Base-by-base conservation (phyloP, 2,888 invertebrate species). In the Drosophila birchii region DNA sequence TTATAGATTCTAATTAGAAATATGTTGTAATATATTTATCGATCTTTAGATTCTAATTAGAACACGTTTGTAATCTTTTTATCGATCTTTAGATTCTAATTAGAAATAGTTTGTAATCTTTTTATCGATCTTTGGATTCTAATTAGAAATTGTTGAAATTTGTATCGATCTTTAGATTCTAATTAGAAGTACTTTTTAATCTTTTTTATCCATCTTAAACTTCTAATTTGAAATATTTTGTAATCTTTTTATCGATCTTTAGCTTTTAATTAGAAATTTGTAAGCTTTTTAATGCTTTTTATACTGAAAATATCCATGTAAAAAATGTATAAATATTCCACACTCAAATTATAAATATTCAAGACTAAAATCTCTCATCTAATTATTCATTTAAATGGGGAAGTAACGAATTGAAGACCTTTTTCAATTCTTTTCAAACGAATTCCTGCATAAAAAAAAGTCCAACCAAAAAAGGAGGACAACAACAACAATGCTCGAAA, bases 401-500 rank as follows among this genome's bases (percentile, higher is more conserved):
- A 64, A 62, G 23, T 47, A 49, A 62, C 18, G 20, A 62, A 47
- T 62, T 41, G 18, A 47, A 49, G 26, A 26, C 39, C 32, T 39
- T 64, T 34, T 62, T 60, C n/a, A 47, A 29, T 34, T 36, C n/a
- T 36, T 29, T 58, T 16, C 12, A 41, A 29, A 18, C 14, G 14
- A 60, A 38, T 55, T 55, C 4, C 20, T 56, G 29, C 4, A 58
- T 14, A 16, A 57, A 57, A 49, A 53, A 66, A 44, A 11, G 36
- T 38, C 14, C 2, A 54, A 18, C 11, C 55, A 14, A 26, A 36
- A 69, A 68, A 47, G 23, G 57, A 70, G 47, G 57, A 70, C 70
- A 69, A 47, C 63, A 63, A 47, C 63, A 63, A 63, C 64, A 68
- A 57, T 56, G 70, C 67, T 56, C 47, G 39, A 49, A 68, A 68